These are phyloP conservation scores for Erpetoichthys calabaricus DNA, from an alignment of 2,797 vertebrate genomes.

Conservation along the genomic window DNA sequence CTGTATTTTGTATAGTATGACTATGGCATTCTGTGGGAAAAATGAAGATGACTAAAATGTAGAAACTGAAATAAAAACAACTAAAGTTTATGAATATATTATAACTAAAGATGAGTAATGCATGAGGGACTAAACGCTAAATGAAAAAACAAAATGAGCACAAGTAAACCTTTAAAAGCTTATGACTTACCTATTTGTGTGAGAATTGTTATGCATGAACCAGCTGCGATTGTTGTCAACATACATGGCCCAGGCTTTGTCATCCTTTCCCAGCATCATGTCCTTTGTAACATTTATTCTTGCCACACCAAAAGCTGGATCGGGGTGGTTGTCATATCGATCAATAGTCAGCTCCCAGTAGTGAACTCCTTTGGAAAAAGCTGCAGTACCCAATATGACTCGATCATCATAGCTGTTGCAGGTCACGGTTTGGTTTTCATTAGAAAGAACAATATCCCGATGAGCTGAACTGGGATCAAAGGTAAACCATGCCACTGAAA, in stretches of 20 bases:
- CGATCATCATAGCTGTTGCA: constrained; percentile 95
- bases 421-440: constrained; percentile 83
- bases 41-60: no score
- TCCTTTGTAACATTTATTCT: constrained; percentile 84
- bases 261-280: constrained; percentile 87
- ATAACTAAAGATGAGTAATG: no score
- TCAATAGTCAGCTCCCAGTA: constrained; percentile 91
- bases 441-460: constrained; percentile 82
- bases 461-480: constrained; percentile 88
- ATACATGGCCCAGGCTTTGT: constrained; percentile 90
- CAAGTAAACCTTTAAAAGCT: no score
- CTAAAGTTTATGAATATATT: no score
- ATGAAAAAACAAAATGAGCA: no score
- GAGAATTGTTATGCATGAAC: constrained; percentile 84
- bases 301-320: constrained; percentile 88
- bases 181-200: constrained; percentile 61
- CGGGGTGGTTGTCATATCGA: constrained; percentile 92
- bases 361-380: constrained; percentile 87
- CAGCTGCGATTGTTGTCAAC: constrained; percentile 84
- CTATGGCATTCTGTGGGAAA: no score
- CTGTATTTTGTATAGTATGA: no score
- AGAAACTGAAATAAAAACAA: no score
- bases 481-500: constrained; percentile 89
- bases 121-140: no score
- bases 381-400: constrained; percentile 84